Percentiles rank a stretch among this genome's conserved stretches.
These are phyloP conservation scores for Synanthedon vespiformis DNA, from an alignment of 2,888 invertebrate species.

Conservation along the genomic window DNA sequence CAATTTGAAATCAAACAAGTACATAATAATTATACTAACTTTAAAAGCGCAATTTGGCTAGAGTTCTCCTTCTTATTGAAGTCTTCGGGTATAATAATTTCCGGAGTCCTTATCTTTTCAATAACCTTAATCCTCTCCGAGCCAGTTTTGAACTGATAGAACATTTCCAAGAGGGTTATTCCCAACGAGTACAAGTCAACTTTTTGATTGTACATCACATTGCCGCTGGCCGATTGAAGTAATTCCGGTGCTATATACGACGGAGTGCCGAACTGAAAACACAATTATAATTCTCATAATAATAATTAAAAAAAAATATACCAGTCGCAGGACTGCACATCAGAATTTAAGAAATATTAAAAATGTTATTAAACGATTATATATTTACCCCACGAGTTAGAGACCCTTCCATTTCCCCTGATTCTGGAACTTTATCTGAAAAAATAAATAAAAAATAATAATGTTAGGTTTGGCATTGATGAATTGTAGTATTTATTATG, in stretches of 20 bases:
- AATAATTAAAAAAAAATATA: no score
- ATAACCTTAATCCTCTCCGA: conserved; percentile 91
- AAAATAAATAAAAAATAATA: not conserved
- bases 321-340: no score
- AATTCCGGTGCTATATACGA: conserved; percentile 96
- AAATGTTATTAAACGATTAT: not conserved
- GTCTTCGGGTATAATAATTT: conserved; percentile 78
- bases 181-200: conserved; percentile 90
- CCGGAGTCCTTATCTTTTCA: conserved; percentile 75
- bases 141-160: conserved; percentile 84
- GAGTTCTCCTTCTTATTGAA: conserved; percentile 70
- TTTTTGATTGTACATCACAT: conserved; percentile 88
- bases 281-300: no score
- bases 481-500: no score
- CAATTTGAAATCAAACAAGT: no score
- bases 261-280: conserved; percentile 86
- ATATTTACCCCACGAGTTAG: conserved; percentile 44
- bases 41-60: conserved; percentile 72
- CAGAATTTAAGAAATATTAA: not conserved
- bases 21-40: conserved; percentile 62
- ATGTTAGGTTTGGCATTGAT: no score
- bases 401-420: conserved; percentile 51
- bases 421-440: conserved; percentile 39
- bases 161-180: conserved; percentile 97
- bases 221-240: conserved; percentile 73